These are phyloP conservation scores for Oryzias woworae DNA, from an alignment of 2,113 vertebrate genomes.

Conservation along the genomic window DNA sequence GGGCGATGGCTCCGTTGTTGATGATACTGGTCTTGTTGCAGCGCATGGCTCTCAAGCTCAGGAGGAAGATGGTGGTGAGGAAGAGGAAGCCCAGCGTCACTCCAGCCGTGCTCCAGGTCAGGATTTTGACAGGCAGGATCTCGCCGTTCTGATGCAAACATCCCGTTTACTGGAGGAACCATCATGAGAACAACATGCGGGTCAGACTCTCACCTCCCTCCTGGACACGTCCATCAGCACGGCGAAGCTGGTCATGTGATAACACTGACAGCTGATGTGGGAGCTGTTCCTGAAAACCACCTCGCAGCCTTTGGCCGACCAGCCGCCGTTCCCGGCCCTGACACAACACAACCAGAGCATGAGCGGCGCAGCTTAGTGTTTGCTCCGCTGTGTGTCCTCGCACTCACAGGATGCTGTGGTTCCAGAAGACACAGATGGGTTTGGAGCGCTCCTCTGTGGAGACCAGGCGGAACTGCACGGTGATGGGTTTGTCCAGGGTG, in stretches of 20 bases:
- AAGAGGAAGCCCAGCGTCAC: constrained; percentile 86
- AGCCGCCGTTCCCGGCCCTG: constrained; percentile 78
- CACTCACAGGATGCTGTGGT: constrained; percentile 90
- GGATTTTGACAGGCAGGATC: constrained; percentile 86
- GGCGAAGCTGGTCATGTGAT: constrained; percentile 92
- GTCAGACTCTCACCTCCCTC: constrained; percentile 79
- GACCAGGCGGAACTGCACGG: constrained; percentile 91
- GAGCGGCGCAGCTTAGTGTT: background rate
- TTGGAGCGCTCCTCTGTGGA: constrained; percentile 91
- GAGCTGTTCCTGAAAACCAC: constrained; percentile 89
- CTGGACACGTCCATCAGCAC: constrained; percentile 94
- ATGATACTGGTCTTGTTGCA: constrained; percentile 89
- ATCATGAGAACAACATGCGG: background rate
- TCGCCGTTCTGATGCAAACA: constrained; percentile 84
- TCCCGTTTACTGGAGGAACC: background rate
- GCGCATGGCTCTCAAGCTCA: constrained; percentile 77
- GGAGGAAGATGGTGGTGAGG: constrained; percentile 85
- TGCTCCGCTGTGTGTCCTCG: background rate
- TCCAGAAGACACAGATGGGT: constrained; percentile 97
- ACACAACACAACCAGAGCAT: background rate
- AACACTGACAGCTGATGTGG: constrained; percentile 95
- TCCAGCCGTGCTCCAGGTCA: constrained; percentile 85
- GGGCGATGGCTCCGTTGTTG: constrained; percentile 81
- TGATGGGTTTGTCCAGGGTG: constrained; percentile 85
- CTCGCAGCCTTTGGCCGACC: constrained; percentile 93